Base-by-base conservation (phyloP, 1,140 invertebrate species). In the Drosophila quadrilineata region DNA sequence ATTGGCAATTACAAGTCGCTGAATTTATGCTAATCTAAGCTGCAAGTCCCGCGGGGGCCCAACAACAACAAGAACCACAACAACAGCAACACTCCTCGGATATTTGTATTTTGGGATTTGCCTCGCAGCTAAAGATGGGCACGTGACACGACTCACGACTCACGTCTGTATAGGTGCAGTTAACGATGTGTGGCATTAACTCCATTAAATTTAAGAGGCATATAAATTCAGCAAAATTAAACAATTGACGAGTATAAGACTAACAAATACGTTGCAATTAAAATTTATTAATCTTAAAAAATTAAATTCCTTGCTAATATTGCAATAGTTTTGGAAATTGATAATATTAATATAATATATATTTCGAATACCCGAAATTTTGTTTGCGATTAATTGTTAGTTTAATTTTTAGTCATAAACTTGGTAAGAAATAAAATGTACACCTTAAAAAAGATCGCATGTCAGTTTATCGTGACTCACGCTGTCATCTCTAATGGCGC, bases 1-100 rank as follows among this genome's bases (percentile, higher is more conserved):
- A 62, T 48, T 68, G 48, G 40, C 65, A 68, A 68, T 68, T 68
- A 68, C 65, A 68, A 56, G 58, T 38, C 58, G 65, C 75, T 80
- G 65, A 77, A 84, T 82, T 84, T 82, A 82, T 82, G 77, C 77
- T 84, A 82, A 82, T 82, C 73, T 56, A 49, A 48, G n/a, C 64
- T 74, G 79, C 73, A 80, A 80, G 67, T 71, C 82, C 69, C 46
- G 63, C 56, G 63, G 63, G 46, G 46, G 50, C 36, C 56, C n/a
- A 43, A 12, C 40, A 43, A 43, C 19, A 43, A 22, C 40, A 40
- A 19, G 14, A 21, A 40, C 17, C 16, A 22, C 52, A 56, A 57
- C 53, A 66, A 66, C 63, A 60, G 46, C 46, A 52, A 60, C 63
- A 66, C 63, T 66, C 56, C 63, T 66, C 63, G 63, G n/a, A 46